phyloP scores from a whole-genome alignment of 2,888 invertebrate genomes.

The Acanthoscelides obtectus region DNA sequence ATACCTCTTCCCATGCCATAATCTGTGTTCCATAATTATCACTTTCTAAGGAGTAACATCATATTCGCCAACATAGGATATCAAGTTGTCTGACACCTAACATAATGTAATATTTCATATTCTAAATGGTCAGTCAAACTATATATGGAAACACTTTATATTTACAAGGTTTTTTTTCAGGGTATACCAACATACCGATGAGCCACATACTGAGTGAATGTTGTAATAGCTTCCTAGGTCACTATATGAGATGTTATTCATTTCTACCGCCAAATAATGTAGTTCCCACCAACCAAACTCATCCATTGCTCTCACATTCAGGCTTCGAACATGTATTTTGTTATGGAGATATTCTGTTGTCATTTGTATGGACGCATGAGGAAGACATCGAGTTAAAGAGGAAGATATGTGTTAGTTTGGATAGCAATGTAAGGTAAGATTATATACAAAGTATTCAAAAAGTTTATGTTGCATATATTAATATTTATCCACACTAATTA shows the following conservation, averaged over 20 bases:
- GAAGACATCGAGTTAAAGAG: constrained; percentile 39
- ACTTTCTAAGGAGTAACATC: no score
- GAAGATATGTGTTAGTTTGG: constrained; percentile 25
- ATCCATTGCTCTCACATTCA: constrained; percentile 66
- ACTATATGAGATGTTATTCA: constrained; percentile 73
- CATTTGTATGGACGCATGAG: constrained; percentile 68
- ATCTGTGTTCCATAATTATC: no score
- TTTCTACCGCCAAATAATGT: constrained; percentile 69
- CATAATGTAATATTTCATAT: no score
- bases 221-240: constrained; percentile 77
- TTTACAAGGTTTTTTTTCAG: constrained; percentile 35
- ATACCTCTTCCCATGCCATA: no score
- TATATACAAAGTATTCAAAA: no score
- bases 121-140: no score
- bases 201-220: constrained; percentile 75
- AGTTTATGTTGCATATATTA: no score
- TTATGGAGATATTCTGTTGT: constrained; percentile 84
- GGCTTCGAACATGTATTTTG: constrained; percentile 90
- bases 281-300: constrained; percentile 54
- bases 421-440: constrained; percentile 20
- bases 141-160: no score
- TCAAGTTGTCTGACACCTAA: no score
- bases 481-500: no score
- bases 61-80: no score
- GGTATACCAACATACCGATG: constrained; percentile 78